Conservation (phyloP, 2,888 invertebrate genomes). For the Lamellibrachia satsuma region DNA sequence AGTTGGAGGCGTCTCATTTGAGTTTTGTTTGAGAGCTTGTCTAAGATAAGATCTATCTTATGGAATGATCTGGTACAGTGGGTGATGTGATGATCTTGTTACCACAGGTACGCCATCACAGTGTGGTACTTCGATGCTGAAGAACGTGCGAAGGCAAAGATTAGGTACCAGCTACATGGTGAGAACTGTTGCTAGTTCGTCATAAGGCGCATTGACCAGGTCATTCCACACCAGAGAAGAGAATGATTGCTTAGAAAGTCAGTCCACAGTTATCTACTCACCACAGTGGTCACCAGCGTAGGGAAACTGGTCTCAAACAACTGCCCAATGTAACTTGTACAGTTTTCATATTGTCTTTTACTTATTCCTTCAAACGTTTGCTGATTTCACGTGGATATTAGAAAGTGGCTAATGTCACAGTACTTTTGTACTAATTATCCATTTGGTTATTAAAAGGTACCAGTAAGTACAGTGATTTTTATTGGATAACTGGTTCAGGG, state of each 20-base stretch:
- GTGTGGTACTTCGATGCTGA: slow-evolving; percentile 64
- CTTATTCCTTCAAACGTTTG: neutral
- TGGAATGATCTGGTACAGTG: neutral
- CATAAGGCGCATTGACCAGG: neutral
- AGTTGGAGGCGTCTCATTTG: too few relatives aligned
- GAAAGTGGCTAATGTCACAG: neutral
- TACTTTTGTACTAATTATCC: neutral
- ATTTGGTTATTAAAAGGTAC: neutral
- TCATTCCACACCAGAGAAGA: neutral
- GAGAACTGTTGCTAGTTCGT: neutral
- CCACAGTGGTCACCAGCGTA: neutral
- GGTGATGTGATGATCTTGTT: slow-evolving; percentile 31
- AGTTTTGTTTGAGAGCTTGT: too few relatives aligned
- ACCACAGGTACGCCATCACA: slow-evolving; percentile 61
- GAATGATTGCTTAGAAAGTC: neutral
- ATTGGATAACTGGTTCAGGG: too few relatives aligned
- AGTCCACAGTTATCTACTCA: neutral
- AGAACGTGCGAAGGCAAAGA: slow-evolving; percentile 52
- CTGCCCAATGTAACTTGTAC: neutral
- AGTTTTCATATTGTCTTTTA: too few relatives aligned
- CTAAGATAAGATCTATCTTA: neutral
- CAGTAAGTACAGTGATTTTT: too few relatives aligned
- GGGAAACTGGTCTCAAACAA: neutral
- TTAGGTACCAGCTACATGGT: neutral
- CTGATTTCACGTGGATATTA: neutral